These are phyloP conservation scores for Phalloptychus januarius DNA, from an alignment of 2,797 vertebrate genomes.

Conservation along the genomic window DNA sequence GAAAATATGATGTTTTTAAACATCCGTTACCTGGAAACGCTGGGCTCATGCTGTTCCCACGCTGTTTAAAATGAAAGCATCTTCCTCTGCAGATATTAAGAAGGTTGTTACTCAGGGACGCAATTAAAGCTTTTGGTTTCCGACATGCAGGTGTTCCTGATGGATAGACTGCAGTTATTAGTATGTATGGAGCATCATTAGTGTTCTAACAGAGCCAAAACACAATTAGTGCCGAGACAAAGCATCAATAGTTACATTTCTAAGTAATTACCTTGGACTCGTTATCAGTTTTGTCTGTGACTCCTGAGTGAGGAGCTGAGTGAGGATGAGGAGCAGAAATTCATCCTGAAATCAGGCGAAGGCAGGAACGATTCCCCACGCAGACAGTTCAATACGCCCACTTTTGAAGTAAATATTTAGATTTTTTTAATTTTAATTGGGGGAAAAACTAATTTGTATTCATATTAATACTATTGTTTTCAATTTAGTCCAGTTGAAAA, in stretches of 20 bases:
- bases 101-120: neutral
- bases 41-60: conserved; percentile 1
- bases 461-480: neutral
- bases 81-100: neutral
- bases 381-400: neutral
- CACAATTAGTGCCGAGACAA: neutral
- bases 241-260: conserved; percentile 14
- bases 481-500: neutral
- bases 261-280: conserved; percentile 27
- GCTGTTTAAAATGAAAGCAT: neutral
- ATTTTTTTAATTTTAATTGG: neutral
- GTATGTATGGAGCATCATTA: neutral
- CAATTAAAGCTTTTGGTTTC: neutral
- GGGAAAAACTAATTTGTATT: neutral
- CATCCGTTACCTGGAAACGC: neutral
- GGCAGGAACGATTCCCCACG: neutral
- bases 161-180: neutral
- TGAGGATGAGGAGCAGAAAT: conserved; percentile 4
- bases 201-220: neutral
- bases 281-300: conserved; percentile 34
- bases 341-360: conserved; percentile 2
- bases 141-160: neutral
- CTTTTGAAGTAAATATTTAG: neutral
- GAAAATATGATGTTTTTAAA: neutral
- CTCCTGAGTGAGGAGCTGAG: conserved; percentile 5